These are phyloP conservation scores for Zeuzera pyrina DNA, from an alignment of 2,888 invertebrate species.

Conservation along the genomic window DNA sequence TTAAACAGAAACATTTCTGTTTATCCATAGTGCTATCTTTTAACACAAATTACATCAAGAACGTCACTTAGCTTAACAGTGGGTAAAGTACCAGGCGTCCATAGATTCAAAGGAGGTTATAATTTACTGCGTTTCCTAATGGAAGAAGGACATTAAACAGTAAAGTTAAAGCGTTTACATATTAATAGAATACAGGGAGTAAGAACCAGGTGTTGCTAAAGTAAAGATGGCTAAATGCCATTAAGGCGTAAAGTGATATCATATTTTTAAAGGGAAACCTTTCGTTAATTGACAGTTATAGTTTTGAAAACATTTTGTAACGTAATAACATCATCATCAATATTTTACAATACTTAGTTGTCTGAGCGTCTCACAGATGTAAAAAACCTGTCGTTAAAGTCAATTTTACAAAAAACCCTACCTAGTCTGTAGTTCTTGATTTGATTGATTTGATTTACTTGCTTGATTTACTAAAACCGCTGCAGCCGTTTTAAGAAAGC, in stretches of 20 bases:
- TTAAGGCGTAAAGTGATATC: background rate
- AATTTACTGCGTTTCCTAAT: conserved; percentile 64
- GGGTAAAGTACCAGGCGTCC: conserved; percentile 40
- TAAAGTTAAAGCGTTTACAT: conserved; percentile 55
- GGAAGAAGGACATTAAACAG: conserved; percentile 63
- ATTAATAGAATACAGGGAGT: conserved; percentile 55
- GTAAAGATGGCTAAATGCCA: background rate
- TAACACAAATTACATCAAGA: conserved; percentile 17
- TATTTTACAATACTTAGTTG: no score
- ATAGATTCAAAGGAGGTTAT: conserved; percentile 47
- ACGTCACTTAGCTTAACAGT: conserved; percentile 20
- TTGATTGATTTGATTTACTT: no score
- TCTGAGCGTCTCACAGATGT: no score
- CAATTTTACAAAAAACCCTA: no score
- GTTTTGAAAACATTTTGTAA: background rate
- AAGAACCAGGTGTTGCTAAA: conserved; percentile 50
- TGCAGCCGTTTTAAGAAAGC: no score
- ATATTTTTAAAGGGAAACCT: background rate
- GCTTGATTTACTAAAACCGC: no score
- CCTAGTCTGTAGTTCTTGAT: no score
- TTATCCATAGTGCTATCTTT: no score
- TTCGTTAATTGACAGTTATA: background rate
- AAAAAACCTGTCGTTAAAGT: no score
- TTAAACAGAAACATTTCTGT: no score
- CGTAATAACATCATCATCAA: no score